These are phyloP conservation scores for Ictalurus punctatus DNA, from an alignment of 2,113 vertebrate genomes.

Conservation along the genomic window DNA sequence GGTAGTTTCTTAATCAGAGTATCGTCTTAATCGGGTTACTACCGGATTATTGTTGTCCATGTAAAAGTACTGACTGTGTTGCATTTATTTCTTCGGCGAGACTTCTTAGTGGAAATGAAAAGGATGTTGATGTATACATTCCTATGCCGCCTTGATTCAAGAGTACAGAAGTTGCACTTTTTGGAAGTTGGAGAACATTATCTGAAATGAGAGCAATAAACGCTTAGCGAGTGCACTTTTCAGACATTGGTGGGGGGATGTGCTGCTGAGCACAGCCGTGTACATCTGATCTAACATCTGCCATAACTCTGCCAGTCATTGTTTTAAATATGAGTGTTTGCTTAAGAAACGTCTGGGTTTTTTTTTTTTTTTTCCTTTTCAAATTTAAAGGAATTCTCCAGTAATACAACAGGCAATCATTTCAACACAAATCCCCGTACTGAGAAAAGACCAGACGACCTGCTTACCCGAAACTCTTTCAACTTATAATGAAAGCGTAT, in stretches of 20 bases:
- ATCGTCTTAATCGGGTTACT: too few species aligned
- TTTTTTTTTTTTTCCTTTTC: neutral
- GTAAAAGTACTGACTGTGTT: conserved; percentile 51
- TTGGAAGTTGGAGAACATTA: conserved; percentile 65
- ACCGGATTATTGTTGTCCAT: too few species aligned
- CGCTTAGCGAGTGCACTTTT: conserved; percentile 7
- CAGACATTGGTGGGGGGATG: neutral
- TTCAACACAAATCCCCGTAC: neutral
- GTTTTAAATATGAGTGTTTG: conserved; percentile 30
- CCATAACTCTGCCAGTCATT: conserved; percentile 12
- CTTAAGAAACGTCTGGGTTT: neutral
- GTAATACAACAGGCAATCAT: neutral
- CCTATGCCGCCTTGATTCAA: conserved; percentile 70
- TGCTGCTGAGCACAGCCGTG: conserved; percentile 2
- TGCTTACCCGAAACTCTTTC: neutral
- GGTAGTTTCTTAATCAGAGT: too few species aligned
- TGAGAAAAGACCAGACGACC: neutral
- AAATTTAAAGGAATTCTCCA: neutral
- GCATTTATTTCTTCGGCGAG: conserved; percentile 71
- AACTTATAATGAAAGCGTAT: neutral
- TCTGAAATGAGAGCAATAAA: conserved; percentile 64
- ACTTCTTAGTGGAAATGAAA: conserved; percentile 78
- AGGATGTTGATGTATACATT: conserved; percentile 50
- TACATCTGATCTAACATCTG: conserved; percentile 35
- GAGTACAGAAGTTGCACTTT: conserved; percentile 65